Base-by-base conservation (phyloP, 2,888 invertebrate genomes). In the Odontothrips loti region DNA sequence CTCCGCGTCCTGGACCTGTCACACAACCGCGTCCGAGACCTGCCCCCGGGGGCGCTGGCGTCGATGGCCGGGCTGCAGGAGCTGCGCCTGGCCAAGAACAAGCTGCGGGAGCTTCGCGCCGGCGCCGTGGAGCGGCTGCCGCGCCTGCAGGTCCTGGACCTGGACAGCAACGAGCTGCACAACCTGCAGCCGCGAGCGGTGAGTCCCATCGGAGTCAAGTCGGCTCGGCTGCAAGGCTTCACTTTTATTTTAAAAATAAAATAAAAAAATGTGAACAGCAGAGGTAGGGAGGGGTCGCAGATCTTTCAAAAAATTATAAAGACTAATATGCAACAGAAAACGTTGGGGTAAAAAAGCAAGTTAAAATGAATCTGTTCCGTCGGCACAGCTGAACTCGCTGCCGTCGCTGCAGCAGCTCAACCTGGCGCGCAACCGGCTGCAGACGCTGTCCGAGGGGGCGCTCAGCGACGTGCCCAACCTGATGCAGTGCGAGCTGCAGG, bases 91-190 rank as follows among this genome's bases (percentile, higher is more conserved):
- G 92, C 93, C 6, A 90, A 92, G 84, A 96, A 96, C 87, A 92
- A 92, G 84, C 90, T 96, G 75, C 89, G 91, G 34, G 92, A 92
- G 84, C 85, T 96, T 47, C 90, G 91, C 80, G 90, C 92, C 83
- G 93, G 93, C 23, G 92, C 93, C 23, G 95, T 96, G 84, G 90
- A 91, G 83, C 91, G 93, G 84, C 87, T 96, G 78, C 91, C 91
- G 34, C 90, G 92, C 82, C 87, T 97, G 51, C 92, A 92, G 84
- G 90, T 92, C 78, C 90, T 97, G 68, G 93, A 95, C 87, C 89
- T 97, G 84, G 94, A 95, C 83, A 93, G 93, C 85, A 95, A 97
- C 86, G 93, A 95, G 85, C 89, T 97, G 51, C 91, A 92, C 85
- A 89, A 91, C 29, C 89, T 96, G 51, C 93, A 95, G 85, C 89